A percentile compares a stretch with the other conserved stretches of the same genome.
Evolutionary conservation across 2,113 vertebrate species (phyloP).

Genomic region (Lophius piscatorius): DNA sequence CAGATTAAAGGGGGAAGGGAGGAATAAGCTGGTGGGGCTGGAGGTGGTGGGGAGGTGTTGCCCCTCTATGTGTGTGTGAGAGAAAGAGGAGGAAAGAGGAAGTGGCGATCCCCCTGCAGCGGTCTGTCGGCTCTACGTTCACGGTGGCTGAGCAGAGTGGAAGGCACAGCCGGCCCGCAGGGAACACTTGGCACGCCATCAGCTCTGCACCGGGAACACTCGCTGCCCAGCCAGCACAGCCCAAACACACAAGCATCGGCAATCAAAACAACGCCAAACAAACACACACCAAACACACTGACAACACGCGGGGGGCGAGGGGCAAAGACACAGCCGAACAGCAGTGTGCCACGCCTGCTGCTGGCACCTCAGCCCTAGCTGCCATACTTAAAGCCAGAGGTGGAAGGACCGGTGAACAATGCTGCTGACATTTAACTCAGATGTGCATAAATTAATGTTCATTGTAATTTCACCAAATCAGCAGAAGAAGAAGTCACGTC

Average conservation of each 20-base stretch:
- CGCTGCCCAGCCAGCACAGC: slow-evolving; percentile 65
- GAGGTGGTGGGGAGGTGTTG: too few species aligned
- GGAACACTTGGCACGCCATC: slow-evolving; percentile 83
- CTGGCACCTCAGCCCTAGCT: slow-evolving; percentile 23
- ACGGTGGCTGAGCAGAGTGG: slow-evolving; percentile 79
- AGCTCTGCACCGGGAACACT: slow-evolving; percentile 70
- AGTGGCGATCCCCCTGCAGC: slow-evolving; percentile 71
- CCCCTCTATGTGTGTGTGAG: slow-evolving; percentile 34
- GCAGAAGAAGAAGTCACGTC: too few species aligned
- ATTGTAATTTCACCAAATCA: too few species aligned
- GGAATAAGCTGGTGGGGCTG: background rate
- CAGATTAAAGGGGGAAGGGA: background rate
- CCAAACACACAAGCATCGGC: slow-evolving; percentile 75
- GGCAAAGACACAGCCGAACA: background rate
- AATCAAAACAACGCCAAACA: slow-evolving; percentile 82
- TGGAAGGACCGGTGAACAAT: background rate
- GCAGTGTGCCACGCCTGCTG: background rate
- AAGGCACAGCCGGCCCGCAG: slow-evolving; percentile 71
- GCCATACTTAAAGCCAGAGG: slow-evolving; percentile 11
- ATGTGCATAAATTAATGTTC: too few species aligned
- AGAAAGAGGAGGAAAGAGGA: slow-evolving; percentile 36
- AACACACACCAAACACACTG: slow-evolving; percentile 72
- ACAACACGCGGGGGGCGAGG: slow-evolving; percentile 38
- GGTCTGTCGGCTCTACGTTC: slow-evolving; percentile 76
- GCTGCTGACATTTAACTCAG: background rate